phyloP scores from a whole-genome alignment of 2,888 invertebrate genomes.

The Fragum whitleyi region DNA sequence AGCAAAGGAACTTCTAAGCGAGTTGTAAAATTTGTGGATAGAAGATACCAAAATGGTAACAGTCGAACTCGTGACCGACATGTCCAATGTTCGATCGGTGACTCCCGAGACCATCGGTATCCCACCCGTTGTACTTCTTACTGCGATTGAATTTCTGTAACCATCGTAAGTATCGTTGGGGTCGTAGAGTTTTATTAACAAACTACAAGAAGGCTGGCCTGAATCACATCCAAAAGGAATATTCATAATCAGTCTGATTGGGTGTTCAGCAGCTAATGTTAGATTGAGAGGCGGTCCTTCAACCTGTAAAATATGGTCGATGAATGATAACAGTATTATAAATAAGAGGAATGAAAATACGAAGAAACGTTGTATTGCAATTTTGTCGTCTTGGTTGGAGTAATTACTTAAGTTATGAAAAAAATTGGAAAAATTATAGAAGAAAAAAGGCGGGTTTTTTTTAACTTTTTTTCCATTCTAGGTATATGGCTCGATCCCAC shows the following conservation, averaged over 20 bases:
- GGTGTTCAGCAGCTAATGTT: slow-evolving; percentile 11
- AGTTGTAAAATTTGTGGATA: slow-evolving; percentile 33
- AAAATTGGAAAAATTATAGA: no score
- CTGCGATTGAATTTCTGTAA: slow-evolving; percentile 29
- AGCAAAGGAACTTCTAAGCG: slow-evolving; percentile 18
- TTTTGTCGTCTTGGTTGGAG: no score
- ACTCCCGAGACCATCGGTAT: background rate
- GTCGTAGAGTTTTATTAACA: slow-evolving; percentile 31
- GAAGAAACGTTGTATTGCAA: no score
- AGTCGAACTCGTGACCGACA: background rate
- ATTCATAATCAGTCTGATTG: slow-evolving; percentile 10
- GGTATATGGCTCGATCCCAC: no score
- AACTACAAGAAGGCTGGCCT: background rate
- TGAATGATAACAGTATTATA: no score
- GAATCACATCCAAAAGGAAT: slow-evolving; percentile 38
- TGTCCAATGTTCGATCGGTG: background rate
- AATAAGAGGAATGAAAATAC: no score
- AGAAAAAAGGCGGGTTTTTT: no score
- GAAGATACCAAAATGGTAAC: slow-evolving; percentile 33
- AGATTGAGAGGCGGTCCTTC: background rate
- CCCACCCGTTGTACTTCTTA: background rate
- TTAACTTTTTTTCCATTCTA: no score
- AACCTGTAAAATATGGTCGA: no score
- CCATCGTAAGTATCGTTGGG: slow-evolving; percentile 27
- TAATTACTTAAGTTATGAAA: no score